phyloP scores from a whole-genome alignment of 2,113 vertebrate genomes.

The Rhadina sibilatrix region DNA sequence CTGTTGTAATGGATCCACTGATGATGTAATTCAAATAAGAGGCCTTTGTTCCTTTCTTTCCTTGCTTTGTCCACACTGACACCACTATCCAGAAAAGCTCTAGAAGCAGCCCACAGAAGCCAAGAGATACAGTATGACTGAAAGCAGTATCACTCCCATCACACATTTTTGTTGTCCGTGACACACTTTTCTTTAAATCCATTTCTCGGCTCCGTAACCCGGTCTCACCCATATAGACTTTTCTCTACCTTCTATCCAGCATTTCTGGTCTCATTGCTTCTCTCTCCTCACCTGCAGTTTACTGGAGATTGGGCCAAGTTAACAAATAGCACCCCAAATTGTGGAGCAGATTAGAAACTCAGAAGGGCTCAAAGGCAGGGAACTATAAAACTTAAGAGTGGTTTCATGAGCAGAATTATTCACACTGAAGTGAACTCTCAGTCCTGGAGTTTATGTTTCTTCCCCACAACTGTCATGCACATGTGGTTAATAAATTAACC shows the following conservation, averaged over 20 bases:
- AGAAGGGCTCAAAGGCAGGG: neutral
- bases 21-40: neutral
- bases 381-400: neutral
- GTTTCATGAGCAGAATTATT: neutral
- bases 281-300: neutral
- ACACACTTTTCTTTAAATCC: neutral
- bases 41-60: neutral
- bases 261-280: neutral
- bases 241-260: neutral
- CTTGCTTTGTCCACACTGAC: neutral
- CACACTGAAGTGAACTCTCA: neutral
- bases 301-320: neutral
- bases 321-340: neutral
- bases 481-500: constrained; percentile 38
- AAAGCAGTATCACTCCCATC: neutral
- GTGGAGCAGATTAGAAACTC: neutral
- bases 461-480: constrained; percentile 41
- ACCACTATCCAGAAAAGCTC: neutral
- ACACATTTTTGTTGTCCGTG: accelerated
- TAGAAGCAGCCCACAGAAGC: neutral
- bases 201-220: neutral
- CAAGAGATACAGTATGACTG: neutral
- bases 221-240: neutral
- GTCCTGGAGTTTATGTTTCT: neutral
- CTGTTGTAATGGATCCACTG: neutral